Conservation (phyloP, 2,797 vertebrate species). For the Graptemys geographica region DNA sequence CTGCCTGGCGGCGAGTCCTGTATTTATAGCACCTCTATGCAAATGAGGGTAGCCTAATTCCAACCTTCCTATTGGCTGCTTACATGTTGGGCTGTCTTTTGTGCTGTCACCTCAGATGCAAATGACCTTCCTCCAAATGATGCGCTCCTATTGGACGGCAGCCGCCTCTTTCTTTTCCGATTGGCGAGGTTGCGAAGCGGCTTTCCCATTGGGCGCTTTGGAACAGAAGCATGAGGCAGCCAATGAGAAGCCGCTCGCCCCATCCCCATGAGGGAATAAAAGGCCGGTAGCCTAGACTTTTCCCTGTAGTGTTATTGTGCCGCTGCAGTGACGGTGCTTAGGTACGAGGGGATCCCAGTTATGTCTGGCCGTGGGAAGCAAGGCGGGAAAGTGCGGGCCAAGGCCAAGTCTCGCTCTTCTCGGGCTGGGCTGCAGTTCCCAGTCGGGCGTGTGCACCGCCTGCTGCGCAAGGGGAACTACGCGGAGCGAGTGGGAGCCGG, state of each 20-base stretch:
- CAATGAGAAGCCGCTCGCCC: accelerated
- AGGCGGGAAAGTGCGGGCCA: conserved; percentile 82
- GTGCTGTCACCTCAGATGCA: accelerated
- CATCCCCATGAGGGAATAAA: accelerated
- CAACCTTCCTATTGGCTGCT: conserved; percentile 35
- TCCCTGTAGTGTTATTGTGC: accelerated
- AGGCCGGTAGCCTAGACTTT: accelerated
- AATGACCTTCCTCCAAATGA: accelerated
- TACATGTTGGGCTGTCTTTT: accelerated
- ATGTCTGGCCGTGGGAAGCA: conserved; percentile 85
- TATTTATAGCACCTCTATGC: conserved; percentile 79
- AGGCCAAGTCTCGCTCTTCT: conserved; percentile 86
- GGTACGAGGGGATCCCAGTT: accelerated
- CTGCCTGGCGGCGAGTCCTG: accelerated
- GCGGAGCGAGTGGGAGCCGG: conserved; percentile 54
- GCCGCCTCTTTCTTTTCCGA: accelerated
- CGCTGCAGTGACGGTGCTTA: accelerated
- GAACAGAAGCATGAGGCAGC: accelerated
- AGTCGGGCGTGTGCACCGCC: conserved; percentile 83
- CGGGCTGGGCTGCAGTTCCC: conserved; percentile 85
- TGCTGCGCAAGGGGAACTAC: conserved; percentile 86
- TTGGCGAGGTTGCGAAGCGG: accelerated
- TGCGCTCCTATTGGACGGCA: not conserved
- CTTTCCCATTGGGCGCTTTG: not conserved
- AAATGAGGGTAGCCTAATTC: conserved; percentile 45